Percentiles rank a stretch among this genome's conserved stretches.
Conservation (phyloP, 2,888 invertebrate genomes). For the Drosophila siamana region DNA sequence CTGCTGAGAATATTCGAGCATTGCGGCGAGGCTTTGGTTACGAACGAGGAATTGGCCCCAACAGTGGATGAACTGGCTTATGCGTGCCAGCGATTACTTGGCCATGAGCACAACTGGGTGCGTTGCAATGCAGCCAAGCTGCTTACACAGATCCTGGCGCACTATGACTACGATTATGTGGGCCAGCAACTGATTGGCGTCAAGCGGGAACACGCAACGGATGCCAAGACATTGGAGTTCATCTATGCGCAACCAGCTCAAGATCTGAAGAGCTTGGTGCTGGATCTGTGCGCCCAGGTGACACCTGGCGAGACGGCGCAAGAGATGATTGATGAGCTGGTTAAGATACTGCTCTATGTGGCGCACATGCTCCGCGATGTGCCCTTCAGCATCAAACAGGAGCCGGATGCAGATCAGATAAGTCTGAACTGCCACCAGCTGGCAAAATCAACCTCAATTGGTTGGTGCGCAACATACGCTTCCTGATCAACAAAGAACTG, state of each 20-base stretch:
- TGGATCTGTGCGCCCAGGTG: constrained; percentile 92
- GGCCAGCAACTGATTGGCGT: constrained; percentile 86
- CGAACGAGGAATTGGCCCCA: constrained; percentile 66
- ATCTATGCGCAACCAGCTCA: constrained; percentile 88
- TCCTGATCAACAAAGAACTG: constrained; percentile 92
- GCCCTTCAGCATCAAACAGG: constrained; percentile 79
- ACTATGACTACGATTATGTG: constrained; percentile 88
- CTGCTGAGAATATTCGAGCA: constrained; percentile 89
- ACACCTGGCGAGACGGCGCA: constrained; percentile 88
- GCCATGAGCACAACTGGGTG: constrained; percentile 95
- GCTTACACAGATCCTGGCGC: constrained; percentile 89
- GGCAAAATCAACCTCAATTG: constrained; percentile 89
- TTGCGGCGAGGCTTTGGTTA: constrained; percentile 87
- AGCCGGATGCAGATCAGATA: constrained; percentile 46
- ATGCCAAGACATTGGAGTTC: constrained; percentile 85
- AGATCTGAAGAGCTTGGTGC: constrained; percentile 88
- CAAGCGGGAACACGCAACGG: constrained; percentile 49
- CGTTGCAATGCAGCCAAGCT: constrained; percentile 91
- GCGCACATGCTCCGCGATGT: constrained; percentile 88
- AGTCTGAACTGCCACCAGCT: constrained; percentile 62
- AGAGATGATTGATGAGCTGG: constrained; percentile 90
- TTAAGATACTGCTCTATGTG: constrained; percentile 90
- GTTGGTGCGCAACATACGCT: constrained; percentile 91
- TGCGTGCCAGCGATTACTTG: constrained; percentile 90
- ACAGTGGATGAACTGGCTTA: constrained; percentile 87